A percentile compares a stretch with the other conserved stretches of the same genome.
Evolutionary conservation across 2,797 vertebrate species (phyloP).

Genomic region (Buphagus erythrorhynchus): DNA sequence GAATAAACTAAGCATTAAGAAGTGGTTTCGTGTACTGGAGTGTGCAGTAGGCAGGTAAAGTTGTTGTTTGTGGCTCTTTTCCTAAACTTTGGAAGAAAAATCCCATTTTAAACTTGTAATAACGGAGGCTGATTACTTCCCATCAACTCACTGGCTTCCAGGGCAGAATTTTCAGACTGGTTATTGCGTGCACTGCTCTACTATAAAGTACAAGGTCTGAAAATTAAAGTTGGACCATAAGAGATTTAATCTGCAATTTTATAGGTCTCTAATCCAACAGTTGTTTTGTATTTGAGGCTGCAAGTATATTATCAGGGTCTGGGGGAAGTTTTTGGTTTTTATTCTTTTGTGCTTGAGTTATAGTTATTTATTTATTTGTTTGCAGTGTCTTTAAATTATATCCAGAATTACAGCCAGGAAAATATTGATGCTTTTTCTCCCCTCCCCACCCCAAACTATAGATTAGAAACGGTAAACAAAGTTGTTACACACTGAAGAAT

Average conservation of each 20-base stretch:
- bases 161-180: constrained; percentile 57
- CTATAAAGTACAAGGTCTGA: constrained; percentile 34
- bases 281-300: constrained; percentile 13
- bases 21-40: not conserved
- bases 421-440: constrained; percentile 25
- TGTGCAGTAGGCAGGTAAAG: not conserved
- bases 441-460: constrained; percentile 36
- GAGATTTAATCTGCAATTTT: constrained; percentile 52
- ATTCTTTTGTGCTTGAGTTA: not conserved
- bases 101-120: constrained; percentile 8
- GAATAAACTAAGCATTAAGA: constrained; percentile 26
- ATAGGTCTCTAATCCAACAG: constrained; percentile 26
- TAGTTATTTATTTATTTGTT: constrained; percentile 42
- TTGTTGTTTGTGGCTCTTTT: constrained; percentile 39
- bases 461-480: constrained; percentile 88
- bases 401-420: constrained; percentile 10
- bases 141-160: constrained; percentile 49
- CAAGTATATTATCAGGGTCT: not conserved
- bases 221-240: constrained; percentile 57
- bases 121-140: constrained; percentile 47
- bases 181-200: constrained; percentile 3
- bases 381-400: not conserved
- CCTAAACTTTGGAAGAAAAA: constrained; percentile 54
- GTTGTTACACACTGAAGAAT: constrained; percentile 88
- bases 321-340: not conserved